These are phyloP conservation scores for Cettia cetti DNA, from an alignment of 2,113 vertebrate genomes.

Conservation along the genomic window DNA sequence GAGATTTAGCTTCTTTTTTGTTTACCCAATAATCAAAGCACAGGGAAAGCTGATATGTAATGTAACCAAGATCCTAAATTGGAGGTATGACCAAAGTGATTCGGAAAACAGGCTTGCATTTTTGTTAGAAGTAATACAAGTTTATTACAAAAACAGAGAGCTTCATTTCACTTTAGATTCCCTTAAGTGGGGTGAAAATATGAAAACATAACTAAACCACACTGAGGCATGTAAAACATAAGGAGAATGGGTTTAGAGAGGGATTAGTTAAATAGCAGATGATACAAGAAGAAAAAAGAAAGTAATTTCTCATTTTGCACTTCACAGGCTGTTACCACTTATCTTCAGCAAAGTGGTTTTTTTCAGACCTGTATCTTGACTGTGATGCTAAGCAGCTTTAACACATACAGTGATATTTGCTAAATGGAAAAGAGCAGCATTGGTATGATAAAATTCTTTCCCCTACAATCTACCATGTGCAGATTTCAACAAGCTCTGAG, in stretches of 20 bases:
- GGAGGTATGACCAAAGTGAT: background rate
- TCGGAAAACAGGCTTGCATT: background rate
- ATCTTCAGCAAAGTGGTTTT: background rate
- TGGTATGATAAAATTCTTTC: background rate
- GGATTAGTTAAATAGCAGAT: background rate
- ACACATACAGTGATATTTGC: background rate
- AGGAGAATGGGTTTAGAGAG: background rate
- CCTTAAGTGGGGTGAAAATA: background rate
- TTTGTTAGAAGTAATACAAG: background rate
- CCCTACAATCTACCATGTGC: background rate
- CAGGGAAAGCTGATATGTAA: background rate
- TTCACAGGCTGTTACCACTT: background rate
- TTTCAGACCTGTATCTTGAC: background rate
- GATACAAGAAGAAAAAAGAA: background rate
- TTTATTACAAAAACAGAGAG: background rate
- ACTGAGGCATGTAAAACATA: background rate
- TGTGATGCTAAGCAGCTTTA: background rate
- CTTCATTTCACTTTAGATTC: background rate
- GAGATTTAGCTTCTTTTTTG: background rate
- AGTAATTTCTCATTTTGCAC: background rate
- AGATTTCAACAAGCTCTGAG: background rate
- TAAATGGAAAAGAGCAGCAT: background rate
- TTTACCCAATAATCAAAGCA: background rate
- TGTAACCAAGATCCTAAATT: background rate
- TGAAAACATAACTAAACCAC: background rate